Percentiles rank a stretch among this genome's conserved stretches.
phyloP scores from a whole-genome alignment of 2,888 invertebrate genomes.

The Amiota communis region DNA sequence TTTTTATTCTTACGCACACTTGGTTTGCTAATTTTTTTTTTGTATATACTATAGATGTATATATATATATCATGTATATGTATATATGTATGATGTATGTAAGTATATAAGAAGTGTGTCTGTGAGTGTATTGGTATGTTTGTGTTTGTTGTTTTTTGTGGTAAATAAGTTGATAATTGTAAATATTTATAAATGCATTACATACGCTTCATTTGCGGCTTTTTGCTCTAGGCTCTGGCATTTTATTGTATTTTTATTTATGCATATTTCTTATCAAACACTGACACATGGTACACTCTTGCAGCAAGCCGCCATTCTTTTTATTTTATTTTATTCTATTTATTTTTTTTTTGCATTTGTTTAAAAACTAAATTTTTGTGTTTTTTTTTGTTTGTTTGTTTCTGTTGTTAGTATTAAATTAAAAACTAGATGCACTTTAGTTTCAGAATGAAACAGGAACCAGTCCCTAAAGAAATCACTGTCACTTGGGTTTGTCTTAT shows the following conservation, averaged over 20 bases:
- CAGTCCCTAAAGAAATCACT: conserved; percentile 68
- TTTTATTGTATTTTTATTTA: neutral
- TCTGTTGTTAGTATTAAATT: conserved; percentile 50
- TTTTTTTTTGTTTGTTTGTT: conserved; percentile 9
- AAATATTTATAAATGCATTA: conserved; percentile 27
- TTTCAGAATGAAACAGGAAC: conserved; percentile 54
- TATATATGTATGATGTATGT: conserved; percentile 20
- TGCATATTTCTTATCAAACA: neutral
- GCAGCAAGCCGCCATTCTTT: conserved; percentile 6
- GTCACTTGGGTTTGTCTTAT: conserved; percentile 36
- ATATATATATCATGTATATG: conserved; percentile 42
- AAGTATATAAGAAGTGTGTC: conserved; percentile 25
- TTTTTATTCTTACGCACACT: conserved; percentile 29
- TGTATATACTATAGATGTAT: conserved; percentile 14
- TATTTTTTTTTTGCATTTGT: conserved; percentile 37
- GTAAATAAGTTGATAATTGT: conserved; percentile 13
- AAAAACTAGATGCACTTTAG: conserved; percentile 58
- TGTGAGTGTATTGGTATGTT: conserved; percentile 2
- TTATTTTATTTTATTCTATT: conserved; percentile 5
- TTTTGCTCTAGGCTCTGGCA: neutral
- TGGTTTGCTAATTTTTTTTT: neutral
- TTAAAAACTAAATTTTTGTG: conserved; percentile 33
- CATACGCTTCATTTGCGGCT: conserved; percentile 11
- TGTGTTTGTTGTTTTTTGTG: too few relatives aligned
- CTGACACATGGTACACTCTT: neutral